Evolutionary conservation across 2,888 invertebrate species (phyloP).

Genomic region (Pollenia angustigena): DNA sequence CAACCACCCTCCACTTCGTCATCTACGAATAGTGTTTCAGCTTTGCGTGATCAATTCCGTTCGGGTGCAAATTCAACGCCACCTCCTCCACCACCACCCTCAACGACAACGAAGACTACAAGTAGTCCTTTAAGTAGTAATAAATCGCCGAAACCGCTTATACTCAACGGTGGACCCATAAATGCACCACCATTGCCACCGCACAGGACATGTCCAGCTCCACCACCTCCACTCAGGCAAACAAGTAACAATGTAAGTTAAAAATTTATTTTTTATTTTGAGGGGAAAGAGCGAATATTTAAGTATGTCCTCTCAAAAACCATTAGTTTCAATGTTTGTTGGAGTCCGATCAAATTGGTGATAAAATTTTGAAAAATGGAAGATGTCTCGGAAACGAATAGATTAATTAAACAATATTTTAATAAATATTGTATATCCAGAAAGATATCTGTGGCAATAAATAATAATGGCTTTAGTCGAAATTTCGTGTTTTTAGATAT

Average conservation of each 20-base stretch:
- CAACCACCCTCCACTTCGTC: conserved; percentile 79
- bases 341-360: no score
- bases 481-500: no score
- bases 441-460: no score
- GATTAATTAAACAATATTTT: no score
- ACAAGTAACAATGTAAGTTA: conserved; percentile 82
- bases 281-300: no score
- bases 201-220: conserved; percentile 83
- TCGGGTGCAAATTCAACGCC: conserved; percentile 77
- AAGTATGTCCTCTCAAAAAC: no score
- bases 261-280: background rate
- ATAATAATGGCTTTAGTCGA: no score
- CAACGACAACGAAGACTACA: conserved; percentile 74
- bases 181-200: conserved; percentile 84
- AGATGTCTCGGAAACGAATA: no score
- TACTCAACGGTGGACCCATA: conserved; percentile 79
- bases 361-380: no score
- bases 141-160: conserved; percentile 78
- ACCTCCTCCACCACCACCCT: conserved; percentile 77
- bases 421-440: no score
- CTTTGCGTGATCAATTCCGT: conserved; percentile 83
- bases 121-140: conserved; percentile 76
- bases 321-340: no score
- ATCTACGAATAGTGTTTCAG: conserved; percentile 81
- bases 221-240: conserved; percentile 83